A percentile compares a stretch with the other conserved stretches of the same genome.
Conservation (phyloP, 2,797 vertebrate species). For the Cetoscarus ocellatus region DNA sequence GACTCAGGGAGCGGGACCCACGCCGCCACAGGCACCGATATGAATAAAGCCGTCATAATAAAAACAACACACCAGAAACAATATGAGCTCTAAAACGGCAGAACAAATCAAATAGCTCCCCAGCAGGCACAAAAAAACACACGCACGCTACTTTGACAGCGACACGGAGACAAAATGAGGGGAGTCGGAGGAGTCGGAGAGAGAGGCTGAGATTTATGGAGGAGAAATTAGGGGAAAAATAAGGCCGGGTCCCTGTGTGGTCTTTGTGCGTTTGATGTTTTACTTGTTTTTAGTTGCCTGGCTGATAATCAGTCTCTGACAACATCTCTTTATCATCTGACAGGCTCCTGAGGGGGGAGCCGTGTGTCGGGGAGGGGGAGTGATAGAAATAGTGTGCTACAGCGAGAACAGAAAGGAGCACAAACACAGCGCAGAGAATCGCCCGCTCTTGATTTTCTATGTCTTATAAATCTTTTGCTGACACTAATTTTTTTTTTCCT, state of each 20-base stretch:
- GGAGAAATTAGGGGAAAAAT: constrained; percentile 52
- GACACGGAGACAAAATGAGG: constrained; percentile 46
- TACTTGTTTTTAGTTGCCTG: constrained; percentile 74
- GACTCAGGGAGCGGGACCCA: constrained; percentile 57
- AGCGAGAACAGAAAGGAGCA: constrained; percentile 65
- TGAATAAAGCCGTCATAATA: constrained; percentile 78
- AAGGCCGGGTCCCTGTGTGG: constrained; percentile 72
- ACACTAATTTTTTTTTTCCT: constrained; percentile 68
- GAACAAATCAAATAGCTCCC: constrained; percentile 74
- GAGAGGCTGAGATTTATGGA: constrained; percentile 18
- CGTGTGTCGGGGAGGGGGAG: not conserved
- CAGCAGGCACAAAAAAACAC: constrained; percentile 58
- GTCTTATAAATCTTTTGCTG: constrained; percentile 84
- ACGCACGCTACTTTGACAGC: constrained; percentile 47
- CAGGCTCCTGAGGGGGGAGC: constrained; percentile 54
- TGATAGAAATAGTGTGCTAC: constrained; percentile 61
- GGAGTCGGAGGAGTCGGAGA: constrained; percentile 12
- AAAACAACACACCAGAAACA: constrained; percentile 74
- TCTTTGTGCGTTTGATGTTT: constrained; percentile 70
- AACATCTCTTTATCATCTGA: constrained; percentile 83
- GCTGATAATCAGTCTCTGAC: constrained; percentile 80
- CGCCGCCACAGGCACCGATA: constrained; percentile 67
- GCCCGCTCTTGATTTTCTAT: constrained; percentile 67
- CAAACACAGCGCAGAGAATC: constrained; percentile 76
- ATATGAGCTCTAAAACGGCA: constrained; percentile 79